Evolutionary conservation across 2,888 invertebrate genomes (phyloP).

Genomic region (Octonoba sinensis): DNA sequence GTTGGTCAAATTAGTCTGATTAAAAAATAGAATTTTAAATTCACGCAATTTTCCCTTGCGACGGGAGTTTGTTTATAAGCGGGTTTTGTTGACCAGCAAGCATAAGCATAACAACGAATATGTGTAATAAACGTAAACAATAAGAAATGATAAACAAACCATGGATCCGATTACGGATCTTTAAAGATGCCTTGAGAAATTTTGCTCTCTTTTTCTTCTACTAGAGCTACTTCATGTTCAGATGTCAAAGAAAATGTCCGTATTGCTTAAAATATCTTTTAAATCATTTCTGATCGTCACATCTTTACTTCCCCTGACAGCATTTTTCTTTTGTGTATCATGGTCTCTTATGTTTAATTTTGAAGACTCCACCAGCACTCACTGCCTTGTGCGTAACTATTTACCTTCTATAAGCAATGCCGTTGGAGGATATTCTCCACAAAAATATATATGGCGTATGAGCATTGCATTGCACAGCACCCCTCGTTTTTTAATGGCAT

Average conservation of each 20-base stretch:
- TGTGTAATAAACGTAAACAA: no score
- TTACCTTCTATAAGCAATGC: slow-evolving; percentile 95
- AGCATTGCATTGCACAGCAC: slow-evolving; percentile 87
- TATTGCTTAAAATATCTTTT: slow-evolving; percentile 63
- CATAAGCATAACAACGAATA: no score
- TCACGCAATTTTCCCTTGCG: no score
- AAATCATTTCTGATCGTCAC: slow-evolving; percentile 76
- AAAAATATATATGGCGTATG: slow-evolving; percentile 87
- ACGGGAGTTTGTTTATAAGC: no score
- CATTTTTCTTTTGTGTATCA: slow-evolving; percentile 84
- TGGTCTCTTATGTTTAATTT: slow-evolving; percentile 88
- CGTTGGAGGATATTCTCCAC: slow-evolving; percentile 91
- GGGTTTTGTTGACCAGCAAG: no score
- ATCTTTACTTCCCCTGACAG: slow-evolving; percentile 81
- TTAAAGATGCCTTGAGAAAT: no score
- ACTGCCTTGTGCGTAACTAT: slow-evolving; percentile 87
- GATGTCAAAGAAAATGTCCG: slow-evolving; percentile 13
- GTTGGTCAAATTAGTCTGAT: no score
- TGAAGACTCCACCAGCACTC: slow-evolving; percentile 87
- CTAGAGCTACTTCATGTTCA: no score
- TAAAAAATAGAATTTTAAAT: no score
- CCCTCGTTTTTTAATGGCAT: slow-evolving; percentile 83
- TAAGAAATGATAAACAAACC: no score
- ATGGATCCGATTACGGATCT: no score
- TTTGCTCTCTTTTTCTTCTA: no score